phyloP scores from a whole-genome alignment of 2,797 vertebrate species.

The Paramormyrops hopkinsi region DNA sequence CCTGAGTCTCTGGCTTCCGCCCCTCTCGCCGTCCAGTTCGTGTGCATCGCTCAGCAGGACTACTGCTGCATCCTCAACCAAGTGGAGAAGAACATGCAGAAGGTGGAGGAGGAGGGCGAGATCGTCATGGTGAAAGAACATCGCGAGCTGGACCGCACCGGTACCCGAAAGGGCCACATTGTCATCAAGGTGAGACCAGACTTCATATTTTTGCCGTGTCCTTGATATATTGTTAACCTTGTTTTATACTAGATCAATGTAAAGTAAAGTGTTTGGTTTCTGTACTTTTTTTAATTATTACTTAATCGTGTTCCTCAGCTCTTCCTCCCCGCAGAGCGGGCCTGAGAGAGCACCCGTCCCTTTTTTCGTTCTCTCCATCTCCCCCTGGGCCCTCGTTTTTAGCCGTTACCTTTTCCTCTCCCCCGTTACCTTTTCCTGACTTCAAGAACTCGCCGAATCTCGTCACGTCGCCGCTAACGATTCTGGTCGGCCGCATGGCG shows the following conservation, averaged over 20 bases:
- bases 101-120: slow-evolving; percentile 97
- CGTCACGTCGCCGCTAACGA: neutral
- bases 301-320: neutral
- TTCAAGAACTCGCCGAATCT: neutral
- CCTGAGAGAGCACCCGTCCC: neutral
- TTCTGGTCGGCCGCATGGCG: neutral
- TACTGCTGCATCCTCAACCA: slow-evolving; percentile 99
- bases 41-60: slow-evolving; percentile 90
- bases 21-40: slow-evolving; percentile 14
- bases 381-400: neutral
- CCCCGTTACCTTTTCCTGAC: neutral
- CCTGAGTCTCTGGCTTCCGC: neutral
- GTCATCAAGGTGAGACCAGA: slow-evolving; percentile 85
- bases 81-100: slow-evolving; percentile 99
- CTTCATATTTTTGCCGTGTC: neutral
- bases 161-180: slow-evolving; percentile 96
- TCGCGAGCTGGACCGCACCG: slow-evolving; percentile 91
- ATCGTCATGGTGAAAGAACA: slow-evolving; percentile 99
- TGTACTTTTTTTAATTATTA: neutral
- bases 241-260: neutral
- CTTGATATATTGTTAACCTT: neutral
- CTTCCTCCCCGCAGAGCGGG: neutral
- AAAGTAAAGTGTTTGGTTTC: neutral
- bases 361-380: neutral
- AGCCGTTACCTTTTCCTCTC: neutral